phyloP scores from a whole-genome alignment of 1,140 invertebrate species.

The Anoplophora glabripennis region DNA sequence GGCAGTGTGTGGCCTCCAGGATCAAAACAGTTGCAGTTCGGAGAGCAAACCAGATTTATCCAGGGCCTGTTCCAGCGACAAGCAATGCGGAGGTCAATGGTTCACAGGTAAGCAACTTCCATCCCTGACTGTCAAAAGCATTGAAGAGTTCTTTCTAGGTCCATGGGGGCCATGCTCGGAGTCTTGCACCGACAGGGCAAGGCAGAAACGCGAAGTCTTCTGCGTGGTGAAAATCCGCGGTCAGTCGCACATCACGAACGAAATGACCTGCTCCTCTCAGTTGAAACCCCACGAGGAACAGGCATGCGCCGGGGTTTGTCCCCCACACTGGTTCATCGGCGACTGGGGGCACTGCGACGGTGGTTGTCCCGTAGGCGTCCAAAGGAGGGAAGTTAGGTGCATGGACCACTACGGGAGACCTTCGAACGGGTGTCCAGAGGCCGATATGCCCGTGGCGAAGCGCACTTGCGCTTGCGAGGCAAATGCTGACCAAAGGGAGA shows the following conservation, averaged over 20 bases:
- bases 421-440: conserved; percentile 35
- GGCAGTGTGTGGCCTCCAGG: conserved; percentile 49
- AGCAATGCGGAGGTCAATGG: conserved; percentile 66
- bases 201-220: conserved; percentile 49
- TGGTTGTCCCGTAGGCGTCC: conserved; percentile 58
- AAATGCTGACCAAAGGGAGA: conserved; percentile 26
- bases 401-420: conserved; percentile 51
- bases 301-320: conserved; percentile 54
- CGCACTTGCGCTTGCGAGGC: conserved; percentile 40
- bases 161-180: conserved; percentile 62
- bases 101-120: conserved; percentile 50
- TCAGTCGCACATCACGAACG: conserved; percentile 40
- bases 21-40: conserved; percentile 51
- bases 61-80: conserved; percentile 60
- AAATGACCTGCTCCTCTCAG: conserved; percentile 42
- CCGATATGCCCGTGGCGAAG: conserved; percentile 38
- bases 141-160: conserved; percentile 34
- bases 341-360: conserved; percentile 62
- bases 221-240: conserved; percentile 52
- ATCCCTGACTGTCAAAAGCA: neutral
- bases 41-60: conserved; percentile 56
- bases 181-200: conserved; percentile 35
- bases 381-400: conserved; percentile 61
- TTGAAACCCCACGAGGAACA: conserved; percentile 41
- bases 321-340: conserved; percentile 58